These are phyloP conservation scores for Poecilia latipinna DNA, from an alignment of 2,113 vertebrate species.

Conservation along the genomic window DNA sequence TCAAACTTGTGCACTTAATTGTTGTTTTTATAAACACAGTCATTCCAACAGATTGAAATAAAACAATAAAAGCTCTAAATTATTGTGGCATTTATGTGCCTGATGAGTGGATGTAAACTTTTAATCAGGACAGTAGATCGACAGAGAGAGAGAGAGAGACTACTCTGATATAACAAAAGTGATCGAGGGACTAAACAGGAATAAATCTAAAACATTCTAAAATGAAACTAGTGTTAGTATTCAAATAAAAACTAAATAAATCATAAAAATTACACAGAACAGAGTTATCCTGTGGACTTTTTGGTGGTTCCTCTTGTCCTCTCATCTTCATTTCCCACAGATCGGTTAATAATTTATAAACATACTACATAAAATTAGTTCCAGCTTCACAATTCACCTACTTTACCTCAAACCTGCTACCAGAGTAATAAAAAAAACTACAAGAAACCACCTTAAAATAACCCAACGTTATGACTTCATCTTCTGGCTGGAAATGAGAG, in stretches of 20 bases:
- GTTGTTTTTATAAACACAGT: neutral
- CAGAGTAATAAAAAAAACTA: slow-evolving; percentile 3
- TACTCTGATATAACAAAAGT: slow-evolving; percentile 9
- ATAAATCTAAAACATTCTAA: neutral
- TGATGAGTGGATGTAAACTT: neutral
- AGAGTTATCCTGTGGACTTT: slow-evolving; percentile 11
- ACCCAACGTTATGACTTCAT: slow-evolving; percentile 13
- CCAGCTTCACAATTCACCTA: slow-evolving; percentile 17
- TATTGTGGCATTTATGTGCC: neutral
- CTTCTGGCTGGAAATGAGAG: neutral
- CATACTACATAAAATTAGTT: slow-evolving; percentile 32
- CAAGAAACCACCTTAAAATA: neutral
- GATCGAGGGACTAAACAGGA: slow-evolving; percentile 5
- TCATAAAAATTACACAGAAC: neutral
- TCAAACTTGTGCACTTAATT: too few species aligned
- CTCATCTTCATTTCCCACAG: slow-evolving; percentile 6
- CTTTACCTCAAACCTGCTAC: slow-evolving; percentile 35
- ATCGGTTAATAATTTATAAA: slow-evolving; percentile 27
- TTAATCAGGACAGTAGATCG: neutral
- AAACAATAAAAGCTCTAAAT: neutral
- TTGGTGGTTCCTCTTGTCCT: slow-evolving; percentile 28
- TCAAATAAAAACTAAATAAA: neutral
- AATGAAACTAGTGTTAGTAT: neutral
- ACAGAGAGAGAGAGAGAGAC: neutral
- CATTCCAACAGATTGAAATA: neutral